Percentiles rank a stretch among this genome's conserved stretches.
Evolutionary conservation across 1,140 invertebrate genomes (phyloP).

Genomic region (Telenomus remus): DNA sequence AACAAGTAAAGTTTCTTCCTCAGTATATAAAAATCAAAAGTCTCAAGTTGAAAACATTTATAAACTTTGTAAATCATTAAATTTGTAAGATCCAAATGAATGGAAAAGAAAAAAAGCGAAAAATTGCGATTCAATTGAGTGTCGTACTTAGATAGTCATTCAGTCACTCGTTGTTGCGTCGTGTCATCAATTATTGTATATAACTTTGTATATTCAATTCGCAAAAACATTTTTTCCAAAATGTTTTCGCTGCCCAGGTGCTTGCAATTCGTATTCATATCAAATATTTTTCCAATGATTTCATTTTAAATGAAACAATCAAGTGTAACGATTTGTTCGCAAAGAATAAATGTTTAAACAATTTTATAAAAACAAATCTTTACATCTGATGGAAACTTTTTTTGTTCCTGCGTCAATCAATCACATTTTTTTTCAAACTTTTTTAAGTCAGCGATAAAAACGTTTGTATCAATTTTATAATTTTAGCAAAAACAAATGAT

Average conservation of each 20-base stretch:
- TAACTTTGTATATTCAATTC: conserved; percentile 38
- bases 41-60: background rate
- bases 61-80: background rate
- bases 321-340: conserved; percentile 42
- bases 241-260: conserved; percentile 23
- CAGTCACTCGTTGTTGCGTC: conserved; percentile 12
- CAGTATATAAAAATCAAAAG: no score
- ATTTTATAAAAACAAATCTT: conserved; percentile 27
- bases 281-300: conserved; percentile 9
- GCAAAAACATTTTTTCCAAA: conserved; percentile 9
- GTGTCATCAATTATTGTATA: conserved; percentile 30
- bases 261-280: conserved; percentile 40
- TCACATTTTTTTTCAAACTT: conserved; percentile 28
- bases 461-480: background rate
- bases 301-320: conserved; percentile 38
- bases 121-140: conserved; percentile 19
- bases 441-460: background rate
- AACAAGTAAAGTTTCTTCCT: no score
- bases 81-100: conserved; percentile 2
- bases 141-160: conserved; percentile 23
- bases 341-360: conserved; percentile 6
- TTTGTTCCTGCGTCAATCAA: conserved; percentile 54
- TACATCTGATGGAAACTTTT: conserved; percentile 41
- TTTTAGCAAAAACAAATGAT: conserved; percentile 21
- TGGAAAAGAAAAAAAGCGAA: background rate